Evolutionary conservation across 1,140 invertebrate genomes (phyloP).

Genomic region (Diuraphis noxia): DNA sequence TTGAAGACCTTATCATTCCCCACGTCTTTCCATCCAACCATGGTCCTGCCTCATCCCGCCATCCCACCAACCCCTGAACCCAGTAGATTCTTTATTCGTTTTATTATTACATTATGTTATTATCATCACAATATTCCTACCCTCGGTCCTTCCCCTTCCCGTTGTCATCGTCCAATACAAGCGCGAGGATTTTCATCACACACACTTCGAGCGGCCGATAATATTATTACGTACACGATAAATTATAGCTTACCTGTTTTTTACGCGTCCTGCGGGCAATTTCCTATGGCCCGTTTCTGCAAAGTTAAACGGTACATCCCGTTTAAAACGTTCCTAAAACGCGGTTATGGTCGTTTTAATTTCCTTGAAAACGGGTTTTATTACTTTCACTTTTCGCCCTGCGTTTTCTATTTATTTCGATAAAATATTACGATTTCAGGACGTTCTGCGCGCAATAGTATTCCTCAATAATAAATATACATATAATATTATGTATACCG

Average conservation of each 20-base stretch:
- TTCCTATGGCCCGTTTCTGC: background rate
- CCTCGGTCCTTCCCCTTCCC: too few species aligned
- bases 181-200: background rate
- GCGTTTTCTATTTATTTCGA: background rate
- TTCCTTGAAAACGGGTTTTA: background rate
- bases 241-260: background rate
- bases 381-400: background rate
- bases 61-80: too few species aligned
- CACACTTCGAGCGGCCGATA: background rate
- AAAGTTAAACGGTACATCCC: background rate
- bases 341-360: background rate
- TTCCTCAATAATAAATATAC: background rate
- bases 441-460: background rate
- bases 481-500: too few species aligned
- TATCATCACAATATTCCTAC: background rate
- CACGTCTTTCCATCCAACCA: background rate
- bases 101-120: constrained; percentile 18
- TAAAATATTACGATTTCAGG: background rate
- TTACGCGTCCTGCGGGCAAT: background rate
- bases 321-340: background rate
- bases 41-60: background rate
- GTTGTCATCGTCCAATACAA: background rate
- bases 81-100: background rate
- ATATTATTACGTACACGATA: background rate
- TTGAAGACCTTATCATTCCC: background rate